A percentile compares a stretch with the other conserved stretches of the same genome.
phyloP scores from a whole-genome alignment of 2,888 invertebrate genomes.

The Podotricha telesiphe region DNA sequence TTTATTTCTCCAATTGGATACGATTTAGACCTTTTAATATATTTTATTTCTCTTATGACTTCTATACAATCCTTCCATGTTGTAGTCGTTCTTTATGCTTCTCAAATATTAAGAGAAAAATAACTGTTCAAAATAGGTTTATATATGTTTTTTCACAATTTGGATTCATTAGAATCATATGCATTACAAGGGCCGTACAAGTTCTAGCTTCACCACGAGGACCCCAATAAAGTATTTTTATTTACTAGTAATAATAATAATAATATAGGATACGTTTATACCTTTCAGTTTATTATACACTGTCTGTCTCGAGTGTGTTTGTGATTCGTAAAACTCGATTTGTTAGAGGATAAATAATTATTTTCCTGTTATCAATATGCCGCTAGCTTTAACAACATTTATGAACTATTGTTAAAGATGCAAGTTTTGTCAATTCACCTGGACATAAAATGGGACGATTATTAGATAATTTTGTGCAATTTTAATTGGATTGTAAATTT shows the following conservation, averaged over 20 bases:
- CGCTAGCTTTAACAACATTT: neutral
- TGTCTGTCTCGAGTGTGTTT: neutral
- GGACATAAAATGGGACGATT: neutral
- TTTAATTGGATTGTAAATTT: too few relatives aligned
- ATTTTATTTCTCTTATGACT: neutral
- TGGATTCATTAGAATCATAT: neutral
- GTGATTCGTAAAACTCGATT: constrained; percentile 8
- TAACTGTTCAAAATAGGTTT: neutral
- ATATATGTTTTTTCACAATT: neutral
- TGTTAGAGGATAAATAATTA: constrained; percentile 20
- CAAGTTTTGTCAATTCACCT: neutral
- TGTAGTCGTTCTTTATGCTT: neutral
- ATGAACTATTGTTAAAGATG: neutral
- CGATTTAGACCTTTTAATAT: constrained; percentile 29
- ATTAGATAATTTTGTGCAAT: too few relatives aligned
- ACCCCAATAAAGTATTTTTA: neutral
- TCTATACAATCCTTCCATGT: neutral
- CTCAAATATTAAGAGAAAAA: neutral
- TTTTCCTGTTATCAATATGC: constrained; percentile 15
- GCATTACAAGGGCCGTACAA: neutral
- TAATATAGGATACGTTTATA: neutral
- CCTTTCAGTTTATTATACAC: constrained; percentile 3
- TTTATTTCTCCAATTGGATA: constrained; percentile 46
- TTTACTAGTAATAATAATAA: neutral
- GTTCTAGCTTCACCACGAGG: neutral